Conservation (phyloP, 2,797 vertebrate species). For the Lagorchestes hirsutus region DNA sequence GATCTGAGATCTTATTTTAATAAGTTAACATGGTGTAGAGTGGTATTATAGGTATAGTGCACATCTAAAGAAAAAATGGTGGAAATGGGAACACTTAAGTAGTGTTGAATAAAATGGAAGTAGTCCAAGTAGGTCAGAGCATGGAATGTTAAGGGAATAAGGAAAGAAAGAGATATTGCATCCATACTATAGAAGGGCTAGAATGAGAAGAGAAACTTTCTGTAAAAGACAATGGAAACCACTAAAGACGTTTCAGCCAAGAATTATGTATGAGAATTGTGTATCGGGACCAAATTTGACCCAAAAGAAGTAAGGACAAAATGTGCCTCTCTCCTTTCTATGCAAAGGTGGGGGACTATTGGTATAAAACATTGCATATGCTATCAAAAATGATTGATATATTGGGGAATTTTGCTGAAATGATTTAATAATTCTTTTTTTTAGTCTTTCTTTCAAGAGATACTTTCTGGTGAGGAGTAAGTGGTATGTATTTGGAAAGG, state of each 20-base stretch:
- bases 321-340: not conserved
- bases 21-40: not conserved
- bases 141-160: not conserved
- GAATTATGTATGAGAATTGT: not conserved
- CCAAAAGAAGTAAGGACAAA: not conserved
- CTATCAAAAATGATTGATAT: not conserved
- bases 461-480: not conserved
- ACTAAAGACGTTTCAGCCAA: not conserved
- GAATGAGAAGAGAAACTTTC: not conserved
- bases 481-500: not conserved
- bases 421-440: not conserved
- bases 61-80: not conserved
- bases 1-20: not conserved
- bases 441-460: not conserved
- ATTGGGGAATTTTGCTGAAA: not conserved
- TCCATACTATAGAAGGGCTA: not conserved
- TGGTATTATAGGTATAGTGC: not conserved
- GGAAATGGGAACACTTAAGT: not conserved
- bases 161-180: not conserved
- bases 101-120: not conserved
- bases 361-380: not conserved
- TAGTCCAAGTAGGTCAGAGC: not conserved
- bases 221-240: not conserved
- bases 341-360: not conserved
- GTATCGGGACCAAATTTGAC: not conserved